Conservation (phyloP, 2,113 vertebrate species). For the Cavia aperea region DNA sequence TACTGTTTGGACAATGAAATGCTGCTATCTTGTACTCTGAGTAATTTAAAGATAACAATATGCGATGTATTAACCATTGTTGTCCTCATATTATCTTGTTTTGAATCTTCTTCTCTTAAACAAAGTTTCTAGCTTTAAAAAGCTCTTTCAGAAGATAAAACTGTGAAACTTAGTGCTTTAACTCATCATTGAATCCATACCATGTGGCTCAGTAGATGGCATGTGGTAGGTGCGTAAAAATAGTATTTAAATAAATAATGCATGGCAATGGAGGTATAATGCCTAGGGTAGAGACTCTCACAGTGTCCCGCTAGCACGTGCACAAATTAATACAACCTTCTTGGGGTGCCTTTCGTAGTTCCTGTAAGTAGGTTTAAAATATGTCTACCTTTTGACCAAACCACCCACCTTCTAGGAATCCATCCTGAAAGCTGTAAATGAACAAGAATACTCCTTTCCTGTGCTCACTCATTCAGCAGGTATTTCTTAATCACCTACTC, state of each 20-base stretch:
- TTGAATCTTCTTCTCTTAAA: too few relatives aligned
- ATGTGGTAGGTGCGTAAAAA: neutral
- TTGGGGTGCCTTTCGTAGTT: neutral
- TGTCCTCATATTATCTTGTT: too few relatives aligned
- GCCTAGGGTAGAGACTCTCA: neutral
- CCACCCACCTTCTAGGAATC: neutral
- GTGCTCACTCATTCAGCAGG: neutral
- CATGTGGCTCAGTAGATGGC: neutral
- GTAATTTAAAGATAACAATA: too few relatives aligned
- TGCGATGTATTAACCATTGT: too few relatives aligned
- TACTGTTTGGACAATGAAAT: too few relatives aligned
- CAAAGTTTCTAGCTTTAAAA: neutral
- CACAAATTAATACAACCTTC: neutral
- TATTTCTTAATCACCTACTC: constrained; percentile 5
- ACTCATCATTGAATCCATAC: neutral
- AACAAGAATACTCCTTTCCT: neutral
- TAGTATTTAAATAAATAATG: constrained; percentile 1
- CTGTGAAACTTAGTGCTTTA: neutral
- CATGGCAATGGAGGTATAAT: neutral
- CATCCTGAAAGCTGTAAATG: neutral
- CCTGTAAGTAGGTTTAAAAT: constrained; percentile 7
- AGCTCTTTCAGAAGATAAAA: constrained; percentile 11
- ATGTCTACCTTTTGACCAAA: neutral
- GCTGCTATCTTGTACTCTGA: too few relatives aligned
- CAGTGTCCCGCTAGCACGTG: neutral